A percentile compares a stretch with the other conserved stretches of the same genome.
Conservation (phyloP, 2,113 vertebrate species). For the Centrocercus urophasianus region DNA sequence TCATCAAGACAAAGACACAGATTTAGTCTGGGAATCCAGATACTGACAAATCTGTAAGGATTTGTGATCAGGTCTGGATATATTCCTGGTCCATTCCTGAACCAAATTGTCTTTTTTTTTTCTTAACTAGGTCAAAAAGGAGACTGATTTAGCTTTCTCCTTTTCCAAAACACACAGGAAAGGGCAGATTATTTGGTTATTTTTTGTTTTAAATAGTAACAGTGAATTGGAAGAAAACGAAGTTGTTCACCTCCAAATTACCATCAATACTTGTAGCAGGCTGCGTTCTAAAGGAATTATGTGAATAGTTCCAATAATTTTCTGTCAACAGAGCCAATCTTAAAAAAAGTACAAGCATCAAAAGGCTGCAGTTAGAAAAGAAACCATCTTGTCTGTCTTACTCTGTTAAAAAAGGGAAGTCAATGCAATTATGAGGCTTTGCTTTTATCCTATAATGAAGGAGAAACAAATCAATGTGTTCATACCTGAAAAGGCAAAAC, state of each 20-base stretch:
- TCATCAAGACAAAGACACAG: not conserved
- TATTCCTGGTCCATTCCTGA: not conserved
- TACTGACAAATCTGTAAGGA: not conserved
- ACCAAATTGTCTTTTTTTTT: not conserved
- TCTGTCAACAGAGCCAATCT: not conserved
- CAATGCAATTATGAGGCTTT: not conserved
- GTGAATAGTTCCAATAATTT: not conserved
- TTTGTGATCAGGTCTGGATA: not conserved
- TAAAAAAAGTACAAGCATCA: not conserved
- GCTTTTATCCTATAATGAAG: not conserved
- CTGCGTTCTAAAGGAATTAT: not conserved
- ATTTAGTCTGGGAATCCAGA: not conserved
- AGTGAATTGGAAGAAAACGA: not conserved
- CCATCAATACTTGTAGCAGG: not conserved
- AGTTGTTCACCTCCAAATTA: not conserved
- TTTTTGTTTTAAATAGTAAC: not conserved
- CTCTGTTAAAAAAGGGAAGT: not conserved
- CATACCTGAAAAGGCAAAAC: constrained; percentile 91
- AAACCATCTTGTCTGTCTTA: not conserved
- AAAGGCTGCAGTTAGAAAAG: not conserved
- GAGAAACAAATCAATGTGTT: not conserved
- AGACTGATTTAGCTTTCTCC: not conserved
- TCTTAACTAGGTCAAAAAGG: not conserved
- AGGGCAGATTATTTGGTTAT: not conserved
- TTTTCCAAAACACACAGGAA: not conserved